Evolutionary conservation across 1,140 invertebrate species (phyloP).

Genomic region (Drosophila orena): DNA sequence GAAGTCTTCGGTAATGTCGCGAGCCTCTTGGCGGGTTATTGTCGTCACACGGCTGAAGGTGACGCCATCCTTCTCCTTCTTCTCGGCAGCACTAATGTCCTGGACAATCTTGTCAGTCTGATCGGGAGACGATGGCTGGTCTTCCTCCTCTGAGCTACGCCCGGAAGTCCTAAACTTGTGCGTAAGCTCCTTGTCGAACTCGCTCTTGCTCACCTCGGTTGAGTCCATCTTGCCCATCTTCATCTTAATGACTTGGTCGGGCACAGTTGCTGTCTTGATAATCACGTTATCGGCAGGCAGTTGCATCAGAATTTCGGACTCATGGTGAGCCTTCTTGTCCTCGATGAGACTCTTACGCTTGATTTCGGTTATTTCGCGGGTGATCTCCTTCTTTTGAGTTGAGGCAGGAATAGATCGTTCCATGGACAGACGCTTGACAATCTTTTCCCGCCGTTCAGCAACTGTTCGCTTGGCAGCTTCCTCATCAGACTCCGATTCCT

Average conservation of each 20-base stretch:
- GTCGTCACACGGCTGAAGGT: slow-evolving; percentile 52
- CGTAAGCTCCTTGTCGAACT: slow-evolving; percentile 83
- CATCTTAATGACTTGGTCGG: slow-evolving; percentile 84
- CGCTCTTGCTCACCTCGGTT: slow-evolving; percentile 75
- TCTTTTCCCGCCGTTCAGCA: slow-evolving; percentile 89
- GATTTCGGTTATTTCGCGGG: slow-evolving; percentile 89
- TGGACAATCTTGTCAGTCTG: slow-evolving; percentile 73
- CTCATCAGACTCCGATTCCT: slow-evolving; percentile 86
- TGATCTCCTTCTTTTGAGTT: slow-evolving; percentile 88
- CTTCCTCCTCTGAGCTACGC: slow-evolving; percentile 80
- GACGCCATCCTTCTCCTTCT: slow-evolving; percentile 57
- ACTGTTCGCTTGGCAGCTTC: slow-evolving; percentile 89
- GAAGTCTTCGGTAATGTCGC: slow-evolving; percentile 78
- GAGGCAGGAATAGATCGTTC: slow-evolving; percentile 89
- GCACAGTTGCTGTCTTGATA: slow-evolving; percentile 77
- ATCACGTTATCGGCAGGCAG: slow-evolving; percentile 83
- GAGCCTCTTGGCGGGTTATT: slow-evolving; percentile 72
- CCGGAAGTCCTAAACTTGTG: slow-evolving; percentile 81
- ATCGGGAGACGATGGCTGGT: slow-evolving; percentile 40
- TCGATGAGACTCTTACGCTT: slow-evolving; percentile 88
- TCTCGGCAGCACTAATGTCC: slow-evolving; percentile 74
- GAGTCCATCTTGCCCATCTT: slow-evolving; percentile 83
- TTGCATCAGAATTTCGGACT: slow-evolving; percentile 85
- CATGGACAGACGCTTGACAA: slow-evolving; percentile 88
- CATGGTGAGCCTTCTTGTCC: slow-evolving; percentile 87